A percentile compares a stretch with the other conserved stretches of the same genome.
phyloP scores from a whole-genome alignment of 2,797 vertebrate genomes.

The Hydrocynus forskahlii region DNA sequence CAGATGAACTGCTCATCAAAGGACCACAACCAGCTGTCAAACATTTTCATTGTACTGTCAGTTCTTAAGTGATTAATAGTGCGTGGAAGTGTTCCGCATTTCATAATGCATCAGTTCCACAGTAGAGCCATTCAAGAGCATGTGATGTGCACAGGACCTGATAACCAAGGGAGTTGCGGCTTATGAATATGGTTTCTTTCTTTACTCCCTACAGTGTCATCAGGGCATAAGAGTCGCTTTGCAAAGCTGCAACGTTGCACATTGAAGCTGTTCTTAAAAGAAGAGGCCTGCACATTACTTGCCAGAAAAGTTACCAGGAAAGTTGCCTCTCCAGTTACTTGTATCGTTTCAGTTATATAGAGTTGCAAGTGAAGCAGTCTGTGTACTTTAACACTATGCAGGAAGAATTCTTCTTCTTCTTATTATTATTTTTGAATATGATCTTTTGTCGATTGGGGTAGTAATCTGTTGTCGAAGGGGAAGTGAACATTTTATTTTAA shows the following conservation, averaged over 20 bases:
- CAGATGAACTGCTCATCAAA: slow-evolving; percentile 33
- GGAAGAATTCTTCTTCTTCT: too few species aligned
- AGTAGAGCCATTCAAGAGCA: slow-evolving; percentile 1
- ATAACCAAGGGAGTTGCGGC: not conserved
- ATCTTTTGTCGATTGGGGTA: too few species aligned
- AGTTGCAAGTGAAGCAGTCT: too few species aligned
- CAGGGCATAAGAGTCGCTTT: not conserved
- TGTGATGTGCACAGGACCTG: not conserved
- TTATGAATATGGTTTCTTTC: slow-evolving; percentile 13
- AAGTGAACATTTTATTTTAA: too few species aligned
- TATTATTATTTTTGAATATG: too few species aligned
- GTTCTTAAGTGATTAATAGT: slow-evolving; percentile 4
- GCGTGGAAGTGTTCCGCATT: slow-evolving; percentile 14
- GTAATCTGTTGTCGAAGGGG: too few species aligned
- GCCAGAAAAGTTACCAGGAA: slow-evolving; percentile 35
- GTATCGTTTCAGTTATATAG: slow-evolving; percentile 17
- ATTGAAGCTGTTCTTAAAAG: slow-evolving; percentile 26
- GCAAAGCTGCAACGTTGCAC: slow-evolving; percentile 17
- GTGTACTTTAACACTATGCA: too few species aligned
- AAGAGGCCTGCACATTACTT: slow-evolving; percentile 24
- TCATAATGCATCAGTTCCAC: not conserved
- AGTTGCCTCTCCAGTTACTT: slow-evolving; percentile 58
- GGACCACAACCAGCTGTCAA: slow-evolving; percentile 38
- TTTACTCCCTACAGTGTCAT: slow-evolving; percentile 30
- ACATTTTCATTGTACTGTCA: slow-evolving; percentile 24